Base-by-base conservation (phyloP, 2,797 vertebrate genomes). In the Tangara arthus region DNA sequence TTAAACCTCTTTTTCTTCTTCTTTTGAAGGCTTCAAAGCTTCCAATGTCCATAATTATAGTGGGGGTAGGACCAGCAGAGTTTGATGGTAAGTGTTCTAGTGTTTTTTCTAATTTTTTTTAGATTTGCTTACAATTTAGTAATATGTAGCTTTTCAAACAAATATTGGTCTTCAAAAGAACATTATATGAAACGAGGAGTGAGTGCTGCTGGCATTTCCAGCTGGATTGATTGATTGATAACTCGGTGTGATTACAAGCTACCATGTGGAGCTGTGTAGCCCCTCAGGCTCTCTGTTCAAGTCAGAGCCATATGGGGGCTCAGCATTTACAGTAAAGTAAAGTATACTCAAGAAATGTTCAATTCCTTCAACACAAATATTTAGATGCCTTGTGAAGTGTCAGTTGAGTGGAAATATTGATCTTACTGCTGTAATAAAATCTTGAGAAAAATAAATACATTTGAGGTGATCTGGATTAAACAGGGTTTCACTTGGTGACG, bases 41-140 rank as follows among this genome's bases (percentile, higher is more conserved):
- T 97, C 99, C 99, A 88, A 99, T 99, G 99, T 99, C 99, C 77
- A 99, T 99, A 97, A 99, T 99, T 96, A 99, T 99, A 96, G 99
- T 99, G 66, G 99, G 99, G 53, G 99, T 99, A 77, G 99, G 99
- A 97, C 99, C 99, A 82, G 99, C 99, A n/a, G 99, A 99, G 94
- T 99, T 99, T 95, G 98, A 99, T 86, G 99, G 99, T 99, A 97
- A 99, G 99, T 95, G 35, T 82, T 73, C 37, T 39, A 21, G 46
- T 73, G 46, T 30, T 64, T 71, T 56, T 70, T 49, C 23, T 75
- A 22, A 22, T 22, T 13, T 60, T 82, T 73, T 44, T 26, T 41
- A 3, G 35, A 55, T 82, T 79, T 87, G 19, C 63, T 94, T 88
- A 56, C 11, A 15, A 78, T 89, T 86, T 82, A 65, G 32, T 69